Conservation (phyloP, 2,888 invertebrate species). For the Amiota mariae region DNA sequence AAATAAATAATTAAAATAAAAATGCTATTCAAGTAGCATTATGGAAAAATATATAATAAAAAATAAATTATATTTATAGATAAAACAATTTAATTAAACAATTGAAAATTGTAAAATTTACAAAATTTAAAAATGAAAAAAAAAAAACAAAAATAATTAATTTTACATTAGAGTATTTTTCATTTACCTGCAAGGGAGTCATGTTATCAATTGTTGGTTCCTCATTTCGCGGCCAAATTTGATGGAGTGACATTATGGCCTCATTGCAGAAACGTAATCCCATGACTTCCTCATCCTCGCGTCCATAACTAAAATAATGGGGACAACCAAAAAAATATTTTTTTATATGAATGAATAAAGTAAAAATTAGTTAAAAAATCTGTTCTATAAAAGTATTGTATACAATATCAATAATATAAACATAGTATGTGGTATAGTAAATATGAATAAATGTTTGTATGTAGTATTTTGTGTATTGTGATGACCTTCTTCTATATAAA, state of each 20-base stretch:
- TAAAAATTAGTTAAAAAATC: too few species aligned
- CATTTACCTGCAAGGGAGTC: slow-evolving; percentile 84
- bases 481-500: too few species aligned
- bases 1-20: slow-evolving; percentile 1
- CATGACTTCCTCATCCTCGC: slow-evolving; percentile 98
- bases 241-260: slow-evolving; percentile 92
- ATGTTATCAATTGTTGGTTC: slow-evolving; percentile 77
- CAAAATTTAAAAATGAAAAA: too few species aligned
- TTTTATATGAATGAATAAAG: neutral
- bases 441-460: too few species aligned
- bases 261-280: slow-evolving; percentile 98
- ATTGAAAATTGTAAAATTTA: neutral
- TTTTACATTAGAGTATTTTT: too few species aligned
- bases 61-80: neutral
- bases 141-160: neutral
- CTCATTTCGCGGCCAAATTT: slow-evolving; percentile 83
- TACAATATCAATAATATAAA: neutral
- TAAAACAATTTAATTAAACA: neutral
- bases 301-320: slow-evolving; percentile 82
- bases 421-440: neutral
- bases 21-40: too few species aligned
- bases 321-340: neutral
- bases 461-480: too few species aligned
- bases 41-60: too few species aligned
- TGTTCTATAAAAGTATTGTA: neutral